These are phyloP conservation scores for Xestia sexstrigata DNA, from an alignment of 2,888 invertebrate genomes.

Conservation along the genomic window DNA sequence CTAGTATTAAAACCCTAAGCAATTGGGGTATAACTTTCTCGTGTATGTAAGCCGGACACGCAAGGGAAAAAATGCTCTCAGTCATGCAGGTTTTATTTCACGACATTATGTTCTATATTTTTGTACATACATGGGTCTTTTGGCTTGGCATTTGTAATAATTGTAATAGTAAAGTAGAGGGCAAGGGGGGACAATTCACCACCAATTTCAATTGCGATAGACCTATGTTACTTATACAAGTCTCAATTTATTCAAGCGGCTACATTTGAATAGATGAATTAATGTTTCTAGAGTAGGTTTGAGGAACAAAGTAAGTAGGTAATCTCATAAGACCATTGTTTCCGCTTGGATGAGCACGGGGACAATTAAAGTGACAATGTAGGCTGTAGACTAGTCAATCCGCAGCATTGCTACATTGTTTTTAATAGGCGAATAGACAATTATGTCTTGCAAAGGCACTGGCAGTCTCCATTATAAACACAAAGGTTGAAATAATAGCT, in stretches of 20 bases:
- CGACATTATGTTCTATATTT: slow-evolving; percentile 12
- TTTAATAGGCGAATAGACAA: slow-evolving; percentile 47
- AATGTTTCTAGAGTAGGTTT: neutral
- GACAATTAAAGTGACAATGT: slow-evolving; percentile 43
- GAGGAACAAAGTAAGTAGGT: slow-evolving; percentile 28
- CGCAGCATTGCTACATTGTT: slow-evolving; percentile 53
- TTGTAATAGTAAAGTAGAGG: too few species aligned
- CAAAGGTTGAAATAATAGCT: slow-evolving; percentile 14
- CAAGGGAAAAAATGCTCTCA: slow-evolving; percentile 39
- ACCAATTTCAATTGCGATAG: neutral
- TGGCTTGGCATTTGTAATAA: neutral
- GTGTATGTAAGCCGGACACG: slow-evolving; percentile 42
- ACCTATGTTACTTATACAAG: neutral
- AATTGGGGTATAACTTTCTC: slow-evolving; percentile 32
- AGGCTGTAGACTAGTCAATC: slow-evolving; percentile 34
- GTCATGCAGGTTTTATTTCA: slow-evolving; percentile 45
- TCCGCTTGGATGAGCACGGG: slow-evolving; percentile 11
- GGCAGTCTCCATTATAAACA: slow-evolving; percentile 23
- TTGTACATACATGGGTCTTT: neutral
- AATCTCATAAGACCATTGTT: slow-evolving; percentile 21
- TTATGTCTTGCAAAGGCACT: slow-evolving; percentile 38
- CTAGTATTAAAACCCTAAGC: neutral
- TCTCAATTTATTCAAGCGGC: slow-evolving; percentile 12
- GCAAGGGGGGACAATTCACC: neutral
- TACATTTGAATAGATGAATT: slow-evolving; percentile 3